Conservation (phyloP, 1,140 invertebrate species). For the Mycetomoellerius zeteki region DNA sequence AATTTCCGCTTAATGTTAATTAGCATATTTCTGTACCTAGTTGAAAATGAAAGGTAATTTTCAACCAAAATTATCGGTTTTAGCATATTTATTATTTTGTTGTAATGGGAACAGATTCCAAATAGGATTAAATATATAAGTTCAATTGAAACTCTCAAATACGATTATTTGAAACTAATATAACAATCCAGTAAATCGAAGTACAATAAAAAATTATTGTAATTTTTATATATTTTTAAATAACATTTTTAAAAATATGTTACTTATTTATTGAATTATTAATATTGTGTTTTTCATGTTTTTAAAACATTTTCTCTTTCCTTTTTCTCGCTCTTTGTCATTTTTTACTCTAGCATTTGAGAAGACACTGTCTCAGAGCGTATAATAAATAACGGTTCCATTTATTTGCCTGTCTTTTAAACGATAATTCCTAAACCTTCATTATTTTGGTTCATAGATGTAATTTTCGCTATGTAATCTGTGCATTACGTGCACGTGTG, state of each 20-base stretch:
- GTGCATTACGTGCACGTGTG: not conserved
- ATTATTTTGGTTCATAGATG: not conserved
- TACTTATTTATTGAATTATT: not conserved
- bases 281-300: not conserved
- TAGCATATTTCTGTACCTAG: not conserved
- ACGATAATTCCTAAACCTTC: not conserved
- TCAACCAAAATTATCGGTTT: slow-evolving; percentile 21
- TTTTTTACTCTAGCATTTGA: too few species aligned
- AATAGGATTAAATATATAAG: slow-evolving; percentile 16
- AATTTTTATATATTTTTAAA: not conserved
- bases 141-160: not conserved
- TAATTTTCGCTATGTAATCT: not conserved
- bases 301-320: not conserved
- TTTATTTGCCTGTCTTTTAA: too few species aligned
- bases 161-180: not conserved
- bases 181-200: not conserved
- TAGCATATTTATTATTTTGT: slow-evolving; percentile 23
- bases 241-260: too few species aligned
- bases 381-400: too few species aligned
- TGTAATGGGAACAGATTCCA: not conserved
- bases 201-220: not conserved
- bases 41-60: not conserved
- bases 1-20: slow-evolving; percentile 20
- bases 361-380: too few species aligned
- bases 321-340: not conserved